phyloP scores from a whole-genome alignment of 2,888 invertebrate species.

The Agriopis leucophaearia region DNA sequence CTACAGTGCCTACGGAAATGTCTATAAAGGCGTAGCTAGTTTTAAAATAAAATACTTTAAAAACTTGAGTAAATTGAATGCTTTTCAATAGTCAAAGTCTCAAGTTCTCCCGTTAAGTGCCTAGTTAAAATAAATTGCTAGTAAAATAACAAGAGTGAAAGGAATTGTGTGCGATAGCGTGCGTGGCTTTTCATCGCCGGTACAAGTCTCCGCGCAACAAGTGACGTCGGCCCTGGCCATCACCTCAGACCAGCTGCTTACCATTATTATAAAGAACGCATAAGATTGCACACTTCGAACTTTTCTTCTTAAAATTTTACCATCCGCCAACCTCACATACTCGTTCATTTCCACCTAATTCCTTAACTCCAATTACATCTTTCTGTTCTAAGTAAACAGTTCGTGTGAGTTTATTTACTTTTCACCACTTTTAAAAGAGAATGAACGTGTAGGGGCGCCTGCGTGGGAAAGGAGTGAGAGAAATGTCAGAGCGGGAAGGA shows the following conservation, averaged over 20 bases:
- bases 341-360: constrained; percentile 46
- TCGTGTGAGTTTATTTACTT: constrained; percentile 84
- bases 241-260: constrained; percentile 63
- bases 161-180: constrained; percentile 75
- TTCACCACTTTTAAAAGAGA: constrained; percentile 81
- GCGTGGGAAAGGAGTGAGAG: constrained; percentile 76
- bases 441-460: constrained; percentile 64
- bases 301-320: constrained; percentile 28
- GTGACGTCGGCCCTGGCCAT: constrained; percentile 70
- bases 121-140: constrained; percentile 64
- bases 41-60: neutral
- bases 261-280: constrained; percentile 51
- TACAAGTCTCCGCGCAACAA: constrained; percentile 82
- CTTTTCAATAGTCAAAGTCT: constrained; percentile 6
- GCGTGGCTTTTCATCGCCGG: constrained; percentile 81
- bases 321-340: constrained; percentile 28
- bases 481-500: constrained; percentile 66
- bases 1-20: too few relatives aligned
- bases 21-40: too few relatives aligned
- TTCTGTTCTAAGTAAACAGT: constrained; percentile 73
- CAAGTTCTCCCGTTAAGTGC: constrained; percentile 20
- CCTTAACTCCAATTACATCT: constrained; percentile 61
- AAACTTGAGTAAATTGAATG: neutral
- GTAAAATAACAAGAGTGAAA: constrained; percentile 68
- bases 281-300: constrained; percentile 43